These are phyloP conservation scores for Drosophila prostipennis DNA, from an alignment of 2,888 invertebrate genomes.

Conservation along the genomic window DNA sequence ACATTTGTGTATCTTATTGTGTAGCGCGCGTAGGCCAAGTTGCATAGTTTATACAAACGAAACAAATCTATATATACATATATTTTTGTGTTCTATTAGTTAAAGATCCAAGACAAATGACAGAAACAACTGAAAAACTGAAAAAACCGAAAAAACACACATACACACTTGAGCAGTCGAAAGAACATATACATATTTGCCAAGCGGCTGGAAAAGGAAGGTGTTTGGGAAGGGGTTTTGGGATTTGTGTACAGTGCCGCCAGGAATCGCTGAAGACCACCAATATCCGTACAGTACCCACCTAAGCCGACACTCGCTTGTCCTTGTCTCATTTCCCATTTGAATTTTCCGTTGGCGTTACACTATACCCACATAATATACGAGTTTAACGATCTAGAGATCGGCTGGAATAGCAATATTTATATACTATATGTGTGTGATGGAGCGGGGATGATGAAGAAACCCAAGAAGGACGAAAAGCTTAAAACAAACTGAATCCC, in stretches of 20 bases:
- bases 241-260: conserved; percentile 12
- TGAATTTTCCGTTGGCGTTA: conserved; percentile 17
- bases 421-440: conserved; percentile 22
- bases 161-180: conserved; percentile 19
- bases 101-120: conserved; percentile 11
- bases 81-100: conserved; percentile 43
- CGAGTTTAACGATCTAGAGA: conserved; percentile 41
- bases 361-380: conserved; percentile 12
- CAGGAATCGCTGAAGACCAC: conserved; percentile 15
- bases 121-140: background rate
- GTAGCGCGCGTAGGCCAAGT: conserved; percentile 36
- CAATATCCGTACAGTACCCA: conserved; percentile 36
- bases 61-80: conserved; percentile 30
- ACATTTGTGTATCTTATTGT: conserved; percentile 23
- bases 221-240: background rate
- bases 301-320: conserved; percentile 21
- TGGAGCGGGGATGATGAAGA: background rate
- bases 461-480: conserved; percentile 12
- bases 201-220: conserved; percentile 8
- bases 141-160: background rate
- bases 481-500: conserved; percentile 4
- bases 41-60: conserved; percentile 41
- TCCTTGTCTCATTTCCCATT: background rate
- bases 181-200: conserved; percentile 13
- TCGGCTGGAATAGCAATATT: conserved; percentile 49